Conservation (phyloP, 2,113 vertebrate species). For the Dryoscopus gambensis region DNA sequence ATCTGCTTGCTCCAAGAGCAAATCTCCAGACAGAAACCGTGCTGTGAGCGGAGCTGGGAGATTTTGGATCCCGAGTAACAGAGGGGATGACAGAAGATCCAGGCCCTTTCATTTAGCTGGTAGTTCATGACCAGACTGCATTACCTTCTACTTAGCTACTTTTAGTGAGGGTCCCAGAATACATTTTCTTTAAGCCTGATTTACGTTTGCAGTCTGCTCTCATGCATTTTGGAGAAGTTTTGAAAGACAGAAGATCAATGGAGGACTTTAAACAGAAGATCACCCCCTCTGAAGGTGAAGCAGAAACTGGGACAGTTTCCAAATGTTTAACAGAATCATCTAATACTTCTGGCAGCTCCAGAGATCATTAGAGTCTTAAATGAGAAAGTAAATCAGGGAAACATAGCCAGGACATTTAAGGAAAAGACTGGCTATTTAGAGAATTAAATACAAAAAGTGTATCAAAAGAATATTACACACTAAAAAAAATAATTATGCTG, state of each 20-base stretch:
- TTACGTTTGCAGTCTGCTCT: constrained; percentile 38
- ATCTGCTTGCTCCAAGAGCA: not conserved
- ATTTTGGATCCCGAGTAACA: not conserved
- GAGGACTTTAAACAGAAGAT: constrained; percentile 57
- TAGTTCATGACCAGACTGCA: constrained; percentile 9
- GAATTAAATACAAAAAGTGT: constrained; percentile 28
- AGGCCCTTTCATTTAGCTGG: not conserved
- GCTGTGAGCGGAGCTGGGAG: not conserved
- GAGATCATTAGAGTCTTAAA: constrained; percentile 63
- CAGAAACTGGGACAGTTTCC: constrained; percentile 68
- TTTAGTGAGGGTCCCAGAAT: not conserved
- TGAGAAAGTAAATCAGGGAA: constrained; percentile 33
- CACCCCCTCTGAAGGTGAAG: constrained; percentile 70
- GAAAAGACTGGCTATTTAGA: not conserved
- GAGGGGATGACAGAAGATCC: not conserved
- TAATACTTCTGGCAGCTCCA: constrained; percentile 54
- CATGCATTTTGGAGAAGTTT: constrained; percentile 51
- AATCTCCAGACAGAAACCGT: not conserved
- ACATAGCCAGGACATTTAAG: constrained; percentile 5
- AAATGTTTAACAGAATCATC: constrained; percentile 69
- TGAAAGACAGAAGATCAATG: constrained; percentile 64
- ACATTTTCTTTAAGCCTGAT: constrained; percentile 22
- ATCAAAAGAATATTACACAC: constrained; percentile 6
- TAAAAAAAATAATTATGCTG: constrained; percentile 19
- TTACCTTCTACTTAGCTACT: not conserved